phyloP scores from a whole-genome alignment of 2,888 invertebrate species.

The Pachliopta kotzebuea region DNA sequence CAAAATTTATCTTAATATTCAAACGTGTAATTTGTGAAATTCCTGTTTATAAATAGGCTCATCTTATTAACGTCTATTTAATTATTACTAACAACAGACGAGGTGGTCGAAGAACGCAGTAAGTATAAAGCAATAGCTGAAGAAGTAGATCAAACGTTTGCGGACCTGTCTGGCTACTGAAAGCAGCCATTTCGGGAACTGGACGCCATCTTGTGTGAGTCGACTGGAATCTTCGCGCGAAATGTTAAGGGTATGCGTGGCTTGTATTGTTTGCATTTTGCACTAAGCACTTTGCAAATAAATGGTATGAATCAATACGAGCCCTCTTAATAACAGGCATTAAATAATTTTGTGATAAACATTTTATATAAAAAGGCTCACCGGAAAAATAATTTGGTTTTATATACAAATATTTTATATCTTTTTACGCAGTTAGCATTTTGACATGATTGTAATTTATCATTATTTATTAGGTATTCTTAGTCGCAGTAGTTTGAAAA shows the following conservation, averaged over 20 bases:
- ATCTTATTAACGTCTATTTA: conserved; percentile 3
- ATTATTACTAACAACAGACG: conserved; percentile 84
- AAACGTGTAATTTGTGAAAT: too few relatives aligned
- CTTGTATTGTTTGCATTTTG: conserved; percentile 36
- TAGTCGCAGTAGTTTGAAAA: too few relatives aligned
- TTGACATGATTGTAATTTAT: too few relatives aligned
- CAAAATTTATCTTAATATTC: too few relatives aligned
- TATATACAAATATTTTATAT: conserved; percentile 2
- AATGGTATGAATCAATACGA: conserved; percentile 8
- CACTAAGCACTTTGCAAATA: conserved; percentile 30
- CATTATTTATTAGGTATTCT: too few relatives aligned
- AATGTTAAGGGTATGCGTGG: conserved; percentile 25
- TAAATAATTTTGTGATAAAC: conserved; percentile 18
- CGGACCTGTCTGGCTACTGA: conserved; percentile 93
- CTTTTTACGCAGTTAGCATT: conserved; percentile 1
- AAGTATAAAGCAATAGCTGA: conserved; percentile 99
- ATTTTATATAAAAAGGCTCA: neutral
- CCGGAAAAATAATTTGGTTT: neutral
- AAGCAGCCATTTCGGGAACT: conserved; percentile 31
- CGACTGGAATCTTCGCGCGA: conserved; percentile 25
- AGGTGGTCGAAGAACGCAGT: conserved; percentile 94
- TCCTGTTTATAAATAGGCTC: too few relatives aligned
- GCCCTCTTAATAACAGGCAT: conserved; percentile 10
- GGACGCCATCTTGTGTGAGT: conserved; percentile 44
- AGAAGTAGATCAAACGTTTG: conserved; percentile 98